Conservation (phyloP, 2,797 vertebrate species). For the Chaetodon trifasciatus region DNA sequence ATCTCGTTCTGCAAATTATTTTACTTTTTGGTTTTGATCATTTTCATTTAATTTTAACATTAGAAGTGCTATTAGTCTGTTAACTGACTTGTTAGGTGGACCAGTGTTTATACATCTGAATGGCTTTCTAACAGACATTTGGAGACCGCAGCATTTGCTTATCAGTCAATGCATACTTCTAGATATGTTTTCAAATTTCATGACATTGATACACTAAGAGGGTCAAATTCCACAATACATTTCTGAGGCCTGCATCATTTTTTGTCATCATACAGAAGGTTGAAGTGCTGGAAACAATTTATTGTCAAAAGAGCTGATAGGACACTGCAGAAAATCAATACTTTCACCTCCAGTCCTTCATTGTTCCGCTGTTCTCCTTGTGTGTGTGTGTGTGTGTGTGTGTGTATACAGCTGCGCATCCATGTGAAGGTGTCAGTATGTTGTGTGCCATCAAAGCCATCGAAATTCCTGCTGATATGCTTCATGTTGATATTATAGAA, state of each 20-base stretch:
- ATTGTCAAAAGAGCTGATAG: slow-evolving; percentile 47
- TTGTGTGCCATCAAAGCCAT: slow-evolving; percentile 15
- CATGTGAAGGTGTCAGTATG: slow-evolving; percentile 6
- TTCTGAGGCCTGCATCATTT: neutral
- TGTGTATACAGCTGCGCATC: slow-evolving; percentile 15
- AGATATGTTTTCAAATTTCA: slow-evolving; percentile 4
- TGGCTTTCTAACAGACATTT: neutral
- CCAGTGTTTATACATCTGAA: neutral
- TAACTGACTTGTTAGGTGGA: neutral
- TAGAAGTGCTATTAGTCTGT: neutral
- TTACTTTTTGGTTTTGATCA: neutral
- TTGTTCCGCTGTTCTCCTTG: slow-evolving; percentile 6
- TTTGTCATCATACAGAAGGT: slow-evolving; percentile 13
- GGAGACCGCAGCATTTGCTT: neutral
- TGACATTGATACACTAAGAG: slow-evolving; percentile 21
- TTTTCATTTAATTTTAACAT: neutral
- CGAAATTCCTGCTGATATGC: slow-evolving; percentile 52
- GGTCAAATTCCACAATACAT: slow-evolving; percentile 24
- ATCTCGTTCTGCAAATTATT: neutral
- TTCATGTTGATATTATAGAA: slow-evolving; percentile 20
- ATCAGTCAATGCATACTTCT: slow-evolving; percentile 20
- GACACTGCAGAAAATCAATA: slow-evolving; percentile 55
- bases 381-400: slow-evolving; percentile 6
- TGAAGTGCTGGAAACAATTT: slow-evolving; percentile 36
- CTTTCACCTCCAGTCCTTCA: slow-evolving; percentile 30